Percentiles rank a stretch among this genome's conserved stretches.
These are phyloP conservation scores for Aleadryas rufinucha DNA, from an alignment of 2,113 vertebrate species.

Conservation along the genomic window DNA sequence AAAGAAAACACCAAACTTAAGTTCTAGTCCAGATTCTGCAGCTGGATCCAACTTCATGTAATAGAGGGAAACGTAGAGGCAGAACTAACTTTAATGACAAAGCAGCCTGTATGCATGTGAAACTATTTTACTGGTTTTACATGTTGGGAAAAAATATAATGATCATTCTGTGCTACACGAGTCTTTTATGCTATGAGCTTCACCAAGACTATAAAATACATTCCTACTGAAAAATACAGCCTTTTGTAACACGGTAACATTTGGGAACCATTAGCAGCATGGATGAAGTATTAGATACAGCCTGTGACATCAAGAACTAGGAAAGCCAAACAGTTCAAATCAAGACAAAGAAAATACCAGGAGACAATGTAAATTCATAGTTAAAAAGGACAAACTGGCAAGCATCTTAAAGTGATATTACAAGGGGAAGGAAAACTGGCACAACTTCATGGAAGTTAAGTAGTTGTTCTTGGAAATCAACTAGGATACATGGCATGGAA, in stretches of 20 bases:
- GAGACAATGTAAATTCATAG: conserved; percentile 32
- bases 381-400: conserved; percentile 35
- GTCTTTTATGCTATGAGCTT: not conserved
- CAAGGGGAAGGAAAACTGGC: conserved; percentile 20
- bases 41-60: not conserved
- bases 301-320: not conserved
- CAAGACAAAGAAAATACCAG: conserved; percentile 55
- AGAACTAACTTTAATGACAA: not conserved
- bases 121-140: not conserved
- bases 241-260: not conserved
- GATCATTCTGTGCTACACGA: not conserved
- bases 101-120: not conserved
- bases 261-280: conserved; percentile 37
- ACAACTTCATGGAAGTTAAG: conserved; percentile 33
- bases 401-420: conserved; percentile 3
- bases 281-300: conserved; percentile 37
- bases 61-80: not conserved
- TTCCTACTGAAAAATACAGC: not conserved
- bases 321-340: conserved; percentile 42
- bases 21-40: conserved; percentile 3
- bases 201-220: not conserved
- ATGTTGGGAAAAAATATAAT: not conserved
- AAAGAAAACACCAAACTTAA: not conserved
- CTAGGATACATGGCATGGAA: conserved; percentile 54
- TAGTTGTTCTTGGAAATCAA: conserved; percentile 54